Conservation (phyloP, 2,113 vertebrate genomes). For the Mobula birostris region DNA sequence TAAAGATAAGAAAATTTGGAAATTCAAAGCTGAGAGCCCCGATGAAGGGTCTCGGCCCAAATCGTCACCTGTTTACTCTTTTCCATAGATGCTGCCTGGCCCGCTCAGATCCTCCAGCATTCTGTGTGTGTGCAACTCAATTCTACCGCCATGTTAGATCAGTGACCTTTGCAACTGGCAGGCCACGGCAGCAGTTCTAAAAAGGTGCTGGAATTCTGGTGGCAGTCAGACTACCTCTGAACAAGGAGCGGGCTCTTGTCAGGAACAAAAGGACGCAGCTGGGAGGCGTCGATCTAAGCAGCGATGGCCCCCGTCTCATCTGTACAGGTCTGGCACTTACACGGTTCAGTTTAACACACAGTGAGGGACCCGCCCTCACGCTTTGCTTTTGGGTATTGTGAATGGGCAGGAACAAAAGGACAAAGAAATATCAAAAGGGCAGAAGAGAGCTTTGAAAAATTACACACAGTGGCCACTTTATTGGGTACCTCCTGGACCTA, state of each 20-base stretch:
- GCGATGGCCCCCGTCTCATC: not conserved
- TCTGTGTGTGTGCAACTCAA: not conserved
- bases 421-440: not conserved
- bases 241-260: not conserved
- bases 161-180: not conserved
- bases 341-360: not conserved
- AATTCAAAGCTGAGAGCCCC: too few relatives aligned
- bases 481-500: too few relatives aligned
- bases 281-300: not conserved
- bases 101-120: too few relatives aligned
- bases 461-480: not conserved
- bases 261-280: not conserved
- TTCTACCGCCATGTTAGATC: not conserved
- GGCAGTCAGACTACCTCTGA: not conserved
- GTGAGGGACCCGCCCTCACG: not conserved
- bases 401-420: not conserved
- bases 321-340: not conserved
- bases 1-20: too few relatives aligned
- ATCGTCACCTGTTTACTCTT: too few relatives aligned
- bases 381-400: not conserved
- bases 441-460: not conserved
- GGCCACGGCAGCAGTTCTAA: not conserved
- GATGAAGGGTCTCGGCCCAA: too few relatives aligned
- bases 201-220: not conserved
- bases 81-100: too few relatives aligned